These are phyloP conservation scores for Caenorhabditis parvicauda DNA, from an alignment of 2,888 invertebrate species.

Conservation along the genomic window DNA sequence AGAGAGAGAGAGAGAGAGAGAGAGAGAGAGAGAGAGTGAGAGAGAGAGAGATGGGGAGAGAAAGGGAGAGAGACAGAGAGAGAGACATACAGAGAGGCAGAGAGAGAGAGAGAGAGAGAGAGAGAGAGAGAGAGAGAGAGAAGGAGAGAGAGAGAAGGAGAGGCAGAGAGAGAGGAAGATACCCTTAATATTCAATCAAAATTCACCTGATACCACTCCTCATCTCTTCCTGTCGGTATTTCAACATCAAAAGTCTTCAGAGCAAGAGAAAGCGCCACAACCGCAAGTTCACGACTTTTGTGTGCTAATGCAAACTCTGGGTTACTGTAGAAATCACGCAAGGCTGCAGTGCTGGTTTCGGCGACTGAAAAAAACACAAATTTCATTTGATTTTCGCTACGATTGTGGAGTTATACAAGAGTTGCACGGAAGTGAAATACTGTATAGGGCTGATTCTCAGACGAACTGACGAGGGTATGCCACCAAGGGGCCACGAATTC, in stretches of 20 bases:
- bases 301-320: conserved; percentile 7
- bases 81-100: too few relatives aligned
- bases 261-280: conserved; percentile 10
- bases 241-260: conserved; percentile 2
- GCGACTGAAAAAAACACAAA: background rate
- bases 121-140: too few relatives aligned
- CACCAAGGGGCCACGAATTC: too few relatives aligned
- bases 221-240: conserved; percentile 5
- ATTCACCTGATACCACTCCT: conserved; percentile 1
- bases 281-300: conserved; percentile 6
- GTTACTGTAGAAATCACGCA: conserved; percentile 6
- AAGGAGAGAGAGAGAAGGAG: too few relatives aligned
- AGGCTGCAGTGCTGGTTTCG: background rate
- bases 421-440: too few relatives aligned
- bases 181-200: background rate
- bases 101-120: too few relatives aligned
- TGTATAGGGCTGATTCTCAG: too few relatives aligned
- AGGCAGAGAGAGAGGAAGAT: too few relatives aligned
- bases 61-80: background rate
- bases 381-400: background rate
- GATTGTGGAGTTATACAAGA: too few relatives aligned
- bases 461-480: too few relatives aligned
- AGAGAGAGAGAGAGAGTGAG: background rate
- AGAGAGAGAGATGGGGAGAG: background rate
- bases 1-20: conserved; percentile 2